Conservation (phyloP, 2,797 vertebrate species). For the Parauchenoglanis punctatus region DNA sequence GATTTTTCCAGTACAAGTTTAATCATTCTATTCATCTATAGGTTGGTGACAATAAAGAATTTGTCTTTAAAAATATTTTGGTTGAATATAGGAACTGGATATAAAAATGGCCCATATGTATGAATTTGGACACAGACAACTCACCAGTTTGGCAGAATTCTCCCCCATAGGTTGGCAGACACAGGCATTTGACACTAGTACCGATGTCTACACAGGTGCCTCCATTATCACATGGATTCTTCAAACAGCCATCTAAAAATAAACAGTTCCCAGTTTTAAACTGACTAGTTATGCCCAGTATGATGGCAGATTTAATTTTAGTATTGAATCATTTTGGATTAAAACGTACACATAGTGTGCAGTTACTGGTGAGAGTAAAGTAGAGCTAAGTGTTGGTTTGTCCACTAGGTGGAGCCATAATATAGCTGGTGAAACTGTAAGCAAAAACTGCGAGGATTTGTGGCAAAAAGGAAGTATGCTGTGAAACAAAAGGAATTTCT, state of each 20-base stretch:
- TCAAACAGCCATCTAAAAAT: slow-evolving; percentile 82
- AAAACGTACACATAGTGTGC: background rate
- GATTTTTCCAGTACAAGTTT: background rate
- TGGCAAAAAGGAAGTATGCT: background rate
- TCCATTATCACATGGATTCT: slow-evolving; percentile 88
- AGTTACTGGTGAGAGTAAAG: background rate
- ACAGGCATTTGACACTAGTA: slow-evolving; percentile 74
- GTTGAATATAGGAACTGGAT: background rate
- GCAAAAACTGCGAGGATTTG: background rate
- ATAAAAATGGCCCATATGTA: background rate
- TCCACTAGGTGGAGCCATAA: slow-evolving; percentile 64
- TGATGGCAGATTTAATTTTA: background rate
- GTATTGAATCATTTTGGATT: background rate
- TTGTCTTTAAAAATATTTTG: background rate
- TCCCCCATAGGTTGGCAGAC: slow-evolving; percentile 87
- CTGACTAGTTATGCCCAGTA: background rate
- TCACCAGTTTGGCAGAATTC: slow-evolving; percentile 84
- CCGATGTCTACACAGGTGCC: slow-evolving; percentile 86
- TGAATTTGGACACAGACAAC: slow-evolving; percentile 15
- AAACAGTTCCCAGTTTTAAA: slow-evolving; percentile 20
- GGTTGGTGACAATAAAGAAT: background rate
- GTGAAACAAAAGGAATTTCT: background rate
- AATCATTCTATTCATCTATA: background rate
- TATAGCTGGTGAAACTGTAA: slow-evolving; percentile 8
- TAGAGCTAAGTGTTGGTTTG: background rate